Evolutionary conservation across 2,113 vertebrate genomes (phyloP).

Genomic region (Lepus timidus): DNA sequence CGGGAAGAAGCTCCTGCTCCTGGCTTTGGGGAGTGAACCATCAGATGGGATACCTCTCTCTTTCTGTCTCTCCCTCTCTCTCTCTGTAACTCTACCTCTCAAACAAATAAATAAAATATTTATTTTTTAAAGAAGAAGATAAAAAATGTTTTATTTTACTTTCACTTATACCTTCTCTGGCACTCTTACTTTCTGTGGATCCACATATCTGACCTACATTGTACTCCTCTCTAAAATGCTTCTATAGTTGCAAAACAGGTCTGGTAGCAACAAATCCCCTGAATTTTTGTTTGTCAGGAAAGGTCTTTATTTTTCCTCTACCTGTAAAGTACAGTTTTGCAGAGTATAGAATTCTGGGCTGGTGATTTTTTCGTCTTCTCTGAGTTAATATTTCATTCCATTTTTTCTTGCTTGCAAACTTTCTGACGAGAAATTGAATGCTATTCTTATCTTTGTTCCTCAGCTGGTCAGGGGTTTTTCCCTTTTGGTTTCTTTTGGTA

Average conservation of each 20-base stretch:
- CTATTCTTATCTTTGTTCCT: neutral
- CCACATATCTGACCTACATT: neutral
- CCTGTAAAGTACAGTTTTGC: too few relatives aligned
- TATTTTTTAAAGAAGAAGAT: neutral
- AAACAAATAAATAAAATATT: too few relatives aligned
- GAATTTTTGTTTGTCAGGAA: neutral
- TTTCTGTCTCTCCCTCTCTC: too few relatives aligned
- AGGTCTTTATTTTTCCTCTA: neutral
- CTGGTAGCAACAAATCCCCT: neutral
- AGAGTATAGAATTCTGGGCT: neutral
- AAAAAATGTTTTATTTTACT: neutral
- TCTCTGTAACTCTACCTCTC: too few relatives aligned
- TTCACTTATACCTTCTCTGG: neutral
- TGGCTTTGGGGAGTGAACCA: too few relatives aligned
- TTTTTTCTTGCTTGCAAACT: neutral
- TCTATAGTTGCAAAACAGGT: neutral
- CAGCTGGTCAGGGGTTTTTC: neutral
- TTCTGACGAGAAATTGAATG: neutral
- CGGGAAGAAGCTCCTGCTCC: too few relatives aligned
- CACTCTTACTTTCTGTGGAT: neutral
- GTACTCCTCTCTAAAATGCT: neutral
- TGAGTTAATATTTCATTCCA: neutral
- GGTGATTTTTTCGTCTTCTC: neutral
- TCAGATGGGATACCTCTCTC: too few relatives aligned
- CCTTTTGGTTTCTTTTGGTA: neutral